Evolutionary conservation across 2,888 invertebrate species (phyloP).

Genomic region (Morpho deidamia): DNA sequence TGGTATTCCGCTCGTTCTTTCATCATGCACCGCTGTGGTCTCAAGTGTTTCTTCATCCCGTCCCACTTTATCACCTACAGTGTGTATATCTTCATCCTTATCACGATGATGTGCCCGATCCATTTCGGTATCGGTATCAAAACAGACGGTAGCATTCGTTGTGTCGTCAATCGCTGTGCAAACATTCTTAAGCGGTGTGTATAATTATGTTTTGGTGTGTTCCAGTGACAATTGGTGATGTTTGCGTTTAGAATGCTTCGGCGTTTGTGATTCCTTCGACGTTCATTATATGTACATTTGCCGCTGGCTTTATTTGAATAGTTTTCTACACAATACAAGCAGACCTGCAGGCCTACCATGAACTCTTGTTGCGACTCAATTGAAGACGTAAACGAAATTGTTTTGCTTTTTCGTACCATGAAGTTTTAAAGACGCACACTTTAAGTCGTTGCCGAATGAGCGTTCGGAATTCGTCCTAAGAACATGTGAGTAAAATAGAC

Average conservation of each 20-base stretch:
- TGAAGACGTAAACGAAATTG: too few relatives aligned
- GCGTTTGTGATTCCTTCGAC: slow-evolving; percentile 46
- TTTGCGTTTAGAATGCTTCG: slow-evolving; percentile 57
- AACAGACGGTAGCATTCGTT: slow-evolving; percentile 45
- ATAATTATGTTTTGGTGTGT: slow-evolving; percentile 31
- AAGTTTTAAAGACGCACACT: too few relatives aligned
- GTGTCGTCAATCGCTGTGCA: slow-evolving; percentile 54
- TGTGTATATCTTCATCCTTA: slow-evolving; percentile 39
- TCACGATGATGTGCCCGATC: slow-evolving; percentile 54
- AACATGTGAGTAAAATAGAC: too few relatives aligned
- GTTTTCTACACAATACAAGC: background rate
- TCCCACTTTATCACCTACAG: slow-evolving; percentile 40
- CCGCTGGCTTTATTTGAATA: slow-evolving; percentile 42
- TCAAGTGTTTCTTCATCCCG: slow-evolving; percentile 55
- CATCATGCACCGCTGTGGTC: slow-evolving; percentile 58
- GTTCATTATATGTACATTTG: slow-evolving; percentile 40
- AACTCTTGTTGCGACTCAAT: too few relatives aligned
- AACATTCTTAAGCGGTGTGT: slow-evolving; percentile 37
- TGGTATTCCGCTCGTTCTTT: slow-evolving; percentile 50
- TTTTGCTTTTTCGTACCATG: too few relatives aligned
- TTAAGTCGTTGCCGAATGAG: too few relatives aligned
- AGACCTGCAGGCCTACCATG: too few relatives aligned
- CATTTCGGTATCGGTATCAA: slow-evolving; percentile 39
- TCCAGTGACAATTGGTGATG: slow-evolving; percentile 40
- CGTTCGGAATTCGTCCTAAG: too few relatives aligned